A percentile compares a stretch with the other conserved stretches of the same genome.
These are phyloP conservation scores for human (Homo sapiens) DNA, from an alignment of 2,113 vertebrate genomes.

Conservation along the genomic window DNA sequence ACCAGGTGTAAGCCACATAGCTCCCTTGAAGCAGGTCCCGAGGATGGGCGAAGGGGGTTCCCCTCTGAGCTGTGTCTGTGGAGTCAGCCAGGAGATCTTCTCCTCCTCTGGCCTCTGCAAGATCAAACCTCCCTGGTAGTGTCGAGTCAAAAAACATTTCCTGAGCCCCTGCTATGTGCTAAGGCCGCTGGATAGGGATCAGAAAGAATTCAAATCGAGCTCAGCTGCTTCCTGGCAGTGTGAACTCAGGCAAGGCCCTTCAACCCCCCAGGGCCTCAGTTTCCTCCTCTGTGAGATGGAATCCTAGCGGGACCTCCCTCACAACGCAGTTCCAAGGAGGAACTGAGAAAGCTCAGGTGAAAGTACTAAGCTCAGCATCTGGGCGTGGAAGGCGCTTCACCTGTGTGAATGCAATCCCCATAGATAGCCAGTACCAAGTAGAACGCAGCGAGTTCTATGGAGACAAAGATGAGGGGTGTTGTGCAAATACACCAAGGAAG, in stretches of 20 bases:
- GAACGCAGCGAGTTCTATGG: not conserved
- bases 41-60: too few relatives aligned
- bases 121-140: not conserved
- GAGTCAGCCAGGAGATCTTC: not conserved
- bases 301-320: not conserved
- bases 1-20: too few relatives aligned
- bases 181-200: not conserved
- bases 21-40: not conserved
- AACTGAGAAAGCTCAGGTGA: too few relatives aligned
- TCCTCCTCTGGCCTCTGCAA: not conserved
- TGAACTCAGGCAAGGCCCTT: not conserved
- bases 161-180: not conserved
- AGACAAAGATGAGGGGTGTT: too few relatives aligned
- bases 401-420: too few relatives aligned
- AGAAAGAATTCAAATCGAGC: not conserved
- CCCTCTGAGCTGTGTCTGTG: not conserved
- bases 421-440: too few relatives aligned
- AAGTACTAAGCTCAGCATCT: not conserved
- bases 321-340: not conserved
- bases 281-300: not conserved
- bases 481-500: not conserved
- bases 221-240: not conserved
- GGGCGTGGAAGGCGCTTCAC: not conserved
- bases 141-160: not conserved
- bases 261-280: not conserved